Evolutionary conservation across 2,888 invertebrate genomes (phyloP).

Genomic region (Mythimna vitellina): DNA sequence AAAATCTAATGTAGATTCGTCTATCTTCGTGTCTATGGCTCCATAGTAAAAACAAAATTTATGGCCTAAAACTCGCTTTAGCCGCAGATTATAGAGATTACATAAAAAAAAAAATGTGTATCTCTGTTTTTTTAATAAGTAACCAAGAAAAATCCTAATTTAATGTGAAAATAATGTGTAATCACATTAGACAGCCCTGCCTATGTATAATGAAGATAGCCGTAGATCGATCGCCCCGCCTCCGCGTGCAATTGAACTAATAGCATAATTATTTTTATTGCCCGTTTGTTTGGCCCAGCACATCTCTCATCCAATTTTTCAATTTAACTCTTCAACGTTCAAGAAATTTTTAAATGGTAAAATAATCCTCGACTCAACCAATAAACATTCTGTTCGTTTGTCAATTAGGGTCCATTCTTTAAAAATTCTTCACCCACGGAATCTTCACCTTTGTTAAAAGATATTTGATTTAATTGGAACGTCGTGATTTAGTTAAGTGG

Average conservation of each 20-base stretch:
- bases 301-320: conserved; percentile 81
- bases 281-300: conserved; percentile 83
- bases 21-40: no score
- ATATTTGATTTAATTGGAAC: conserved; percentile 63
- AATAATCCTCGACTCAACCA: conserved; percentile 40
- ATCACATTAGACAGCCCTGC: conserved; percentile 65
- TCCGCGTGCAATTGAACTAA: conserved; percentile 82
- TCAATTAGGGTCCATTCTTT: conserved; percentile 45
- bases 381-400: conserved; percentile 42
- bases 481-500: conserved; percentile 52
- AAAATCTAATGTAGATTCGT: no score
- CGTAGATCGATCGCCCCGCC: conserved; percentile 79
- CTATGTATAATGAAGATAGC: conserved; percentile 73
- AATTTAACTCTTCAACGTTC: conserved; percentile 70
- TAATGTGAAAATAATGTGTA: background rate
- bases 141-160: background rate
- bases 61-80: no score
- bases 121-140: background rate
- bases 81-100: no score
- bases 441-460: conserved; percentile 48
- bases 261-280: conserved; percentile 89
- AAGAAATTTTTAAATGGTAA: conserved; percentile 48
- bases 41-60: no score
- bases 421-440: conserved; percentile 43
- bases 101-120: no score